Conservation (phyloP, 2,888 invertebrate species). For the Hyposoter didymator region DNA sequence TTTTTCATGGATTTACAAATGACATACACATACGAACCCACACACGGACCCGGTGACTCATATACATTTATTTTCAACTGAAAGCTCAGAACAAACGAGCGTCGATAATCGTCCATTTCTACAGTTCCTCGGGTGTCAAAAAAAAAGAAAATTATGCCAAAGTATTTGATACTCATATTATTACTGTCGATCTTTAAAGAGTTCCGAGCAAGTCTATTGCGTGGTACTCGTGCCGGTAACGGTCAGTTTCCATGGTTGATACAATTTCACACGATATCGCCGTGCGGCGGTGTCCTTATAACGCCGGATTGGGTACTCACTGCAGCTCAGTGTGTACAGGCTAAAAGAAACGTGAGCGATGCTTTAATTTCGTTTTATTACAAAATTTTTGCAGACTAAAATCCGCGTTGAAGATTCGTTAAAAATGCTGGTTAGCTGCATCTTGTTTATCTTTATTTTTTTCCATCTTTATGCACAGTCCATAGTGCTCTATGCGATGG, state of each 20-base stretch:
- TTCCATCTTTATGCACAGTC: constrained; percentile 62
- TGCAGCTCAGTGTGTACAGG: constrained; percentile 75
- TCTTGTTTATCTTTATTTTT: not conserved
- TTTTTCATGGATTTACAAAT: constrained; percentile 55
- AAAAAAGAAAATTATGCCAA: constrained; percentile 70
- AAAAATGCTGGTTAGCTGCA: not conserved
- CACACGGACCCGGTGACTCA: not conserved
- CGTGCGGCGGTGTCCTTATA: constrained; percentile 75
- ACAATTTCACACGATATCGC: constrained; percentile 75
- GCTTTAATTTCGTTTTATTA: not conserved
- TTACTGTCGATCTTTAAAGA: constrained; percentile 64
- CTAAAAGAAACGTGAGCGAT: constrained; percentile 73
- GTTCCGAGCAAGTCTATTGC: constrained; percentile 64
- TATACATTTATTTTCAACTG: constrained; percentile 22
- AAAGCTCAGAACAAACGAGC: constrained; percentile 47
- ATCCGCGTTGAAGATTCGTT: not conserved
- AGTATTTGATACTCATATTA: constrained; percentile 69
- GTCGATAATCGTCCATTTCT: constrained; percentile 32
- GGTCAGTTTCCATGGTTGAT: constrained; percentile 76
- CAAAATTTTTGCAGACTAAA: not conserved
- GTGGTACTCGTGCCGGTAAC: constrained; percentile 67
- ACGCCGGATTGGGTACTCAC: constrained; percentile 76
- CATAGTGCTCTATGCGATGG: constrained; percentile 72
- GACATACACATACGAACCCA: not conserved
- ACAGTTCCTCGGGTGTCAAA: constrained; percentile 11